These are phyloP conservation scores for Noctua janthe DNA, from an alignment of 2,888 invertebrate species.

Conservation along the genomic window DNA sequence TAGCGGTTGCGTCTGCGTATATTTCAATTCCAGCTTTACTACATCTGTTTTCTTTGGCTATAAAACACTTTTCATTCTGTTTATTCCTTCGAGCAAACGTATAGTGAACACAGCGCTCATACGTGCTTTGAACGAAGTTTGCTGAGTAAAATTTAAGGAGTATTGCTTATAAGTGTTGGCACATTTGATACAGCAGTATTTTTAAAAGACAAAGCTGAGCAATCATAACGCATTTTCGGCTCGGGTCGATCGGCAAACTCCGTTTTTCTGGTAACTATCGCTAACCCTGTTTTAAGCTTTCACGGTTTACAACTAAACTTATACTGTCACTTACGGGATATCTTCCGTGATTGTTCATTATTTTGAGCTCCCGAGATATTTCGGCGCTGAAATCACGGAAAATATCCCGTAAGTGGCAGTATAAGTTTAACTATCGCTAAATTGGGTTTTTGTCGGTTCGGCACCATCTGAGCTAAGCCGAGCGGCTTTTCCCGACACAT, in stretches of 20 bases:
- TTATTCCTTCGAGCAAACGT: conserved; percentile 38
- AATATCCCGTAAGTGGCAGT: too few species aligned
- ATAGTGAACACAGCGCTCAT: conserved; percentile 12
- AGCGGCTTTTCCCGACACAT: background rate
- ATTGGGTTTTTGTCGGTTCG: background rate
- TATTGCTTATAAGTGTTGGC: too few species aligned
- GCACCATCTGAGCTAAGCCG: background rate
- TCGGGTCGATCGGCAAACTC: background rate
- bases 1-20: conserved; percentile 42
- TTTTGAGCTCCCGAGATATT: too few species aligned
- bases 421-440: too few species aligned
- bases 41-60: conserved; percentile 40
- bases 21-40: conserved; percentile 54
- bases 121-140: conserved; percentile 3
- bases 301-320: too few species aligned
- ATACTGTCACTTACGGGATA: too few species aligned
- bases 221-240: background rate
- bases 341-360: too few species aligned
- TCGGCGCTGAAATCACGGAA: too few species aligned
- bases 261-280: background rate
- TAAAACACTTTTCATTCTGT: conserved; percentile 48
- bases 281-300: too few species aligned
- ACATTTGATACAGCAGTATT: background rate
- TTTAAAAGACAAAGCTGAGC: background rate
- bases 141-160: background rate